Percentiles rank a stretch among this genome's conserved stretches.
These are phyloP conservation scores for Halictus quadricinctus DNA, from an alignment of 2,888 invertebrate species.

Conservation along the genomic window DNA sequence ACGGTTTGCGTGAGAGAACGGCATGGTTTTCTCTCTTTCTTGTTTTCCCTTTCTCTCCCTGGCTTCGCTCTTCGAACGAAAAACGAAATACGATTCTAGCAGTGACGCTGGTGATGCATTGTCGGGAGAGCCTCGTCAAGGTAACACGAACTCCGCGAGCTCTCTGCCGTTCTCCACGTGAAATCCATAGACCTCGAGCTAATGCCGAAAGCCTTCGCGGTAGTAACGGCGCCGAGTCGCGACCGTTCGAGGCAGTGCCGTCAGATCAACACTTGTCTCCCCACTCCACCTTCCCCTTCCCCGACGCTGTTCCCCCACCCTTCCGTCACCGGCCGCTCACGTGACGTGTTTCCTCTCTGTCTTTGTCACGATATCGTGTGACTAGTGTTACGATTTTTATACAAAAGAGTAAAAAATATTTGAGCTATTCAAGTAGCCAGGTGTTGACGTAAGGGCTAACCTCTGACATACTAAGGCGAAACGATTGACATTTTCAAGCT, in stretches of 20 bases:
- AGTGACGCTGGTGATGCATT: constrained; percentile 55
- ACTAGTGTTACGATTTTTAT: too few species aligned
- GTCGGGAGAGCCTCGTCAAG: constrained; percentile 56
- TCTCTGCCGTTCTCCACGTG: constrained; percentile 24
- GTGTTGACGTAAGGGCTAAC: too few species aligned
- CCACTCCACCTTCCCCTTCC: too few species aligned
- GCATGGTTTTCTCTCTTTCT: background rate
- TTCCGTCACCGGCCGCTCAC: too few species aligned
- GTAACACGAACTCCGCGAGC: constrained; percentile 46
- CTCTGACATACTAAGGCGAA: too few species aligned
- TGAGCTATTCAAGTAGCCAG: too few species aligned
- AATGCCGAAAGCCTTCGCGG: constrained; percentile 21
- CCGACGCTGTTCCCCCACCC: too few species aligned
- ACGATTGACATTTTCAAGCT: background rate
- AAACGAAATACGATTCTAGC: constrained; percentile 57
- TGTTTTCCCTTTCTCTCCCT: background rate
- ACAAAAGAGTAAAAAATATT: too few species aligned
- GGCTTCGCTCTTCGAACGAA: constrained; percentile 32
- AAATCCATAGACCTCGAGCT: constrained; percentile 47
- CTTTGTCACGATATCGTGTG: too few species aligned
- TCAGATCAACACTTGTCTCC: too few species aligned
- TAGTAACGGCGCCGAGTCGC: constrained; percentile 29
- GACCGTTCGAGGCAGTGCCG: background rate
- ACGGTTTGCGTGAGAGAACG: constrained; percentile 53
- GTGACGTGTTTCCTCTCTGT: too few species aligned